Evolutionary conservation across 1,140 invertebrate species (phyloP), one percentile per base, ranked within the genome.

Genomic region (Neelides sp.): DNA sequence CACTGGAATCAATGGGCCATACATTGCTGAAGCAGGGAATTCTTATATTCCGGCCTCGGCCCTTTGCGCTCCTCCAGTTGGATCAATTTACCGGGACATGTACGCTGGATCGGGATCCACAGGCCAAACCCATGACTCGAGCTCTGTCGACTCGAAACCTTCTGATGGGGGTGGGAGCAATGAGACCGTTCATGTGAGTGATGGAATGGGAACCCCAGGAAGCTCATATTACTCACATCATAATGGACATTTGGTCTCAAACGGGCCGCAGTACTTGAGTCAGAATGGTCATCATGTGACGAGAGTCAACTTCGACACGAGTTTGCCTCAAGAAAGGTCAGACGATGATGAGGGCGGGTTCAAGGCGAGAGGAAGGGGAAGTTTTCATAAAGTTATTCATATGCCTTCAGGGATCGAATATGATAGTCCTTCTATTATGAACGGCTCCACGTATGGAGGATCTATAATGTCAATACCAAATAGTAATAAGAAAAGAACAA

Each of bases 31-130:
- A 19, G 30, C 40, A 2, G 47, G 37, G 0, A 22, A 50, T 28
- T 59, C 57, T 1, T 60, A 60, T 32, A 60, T 60, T 30, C 58
- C 58, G 1, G 58, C 58, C 10, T 59, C 57, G n/a, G 58, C 58
- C 26, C 49, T 60, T 10, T 60, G 54, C 50, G 51, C 44, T 27
- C 58, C 58, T 2, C 26, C 23, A 15, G 24, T 4, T 52, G 47
- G 52, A 2, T 47, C 46, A 26, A 52, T 57, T 41, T 57, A 60
- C 24, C 43, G 58, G 28, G 58, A 60, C 30, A 55, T 59, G 48
- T 60, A 60, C 32, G 44, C 48, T 19, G 54, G 54, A 0, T 56
- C 58, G 10, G 48, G 48, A 10, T 54, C 55, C 5, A 50, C 50
- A 0, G 32, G 30, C 10, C 47, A 54, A 20, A 52, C 48, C 7